Percentiles rank a stretch among this genome's conserved stretches.
phyloP scores from a whole-genome alignment of 2,797 vertebrate genomes.

The Tadarida brasiliensis region DNA sequence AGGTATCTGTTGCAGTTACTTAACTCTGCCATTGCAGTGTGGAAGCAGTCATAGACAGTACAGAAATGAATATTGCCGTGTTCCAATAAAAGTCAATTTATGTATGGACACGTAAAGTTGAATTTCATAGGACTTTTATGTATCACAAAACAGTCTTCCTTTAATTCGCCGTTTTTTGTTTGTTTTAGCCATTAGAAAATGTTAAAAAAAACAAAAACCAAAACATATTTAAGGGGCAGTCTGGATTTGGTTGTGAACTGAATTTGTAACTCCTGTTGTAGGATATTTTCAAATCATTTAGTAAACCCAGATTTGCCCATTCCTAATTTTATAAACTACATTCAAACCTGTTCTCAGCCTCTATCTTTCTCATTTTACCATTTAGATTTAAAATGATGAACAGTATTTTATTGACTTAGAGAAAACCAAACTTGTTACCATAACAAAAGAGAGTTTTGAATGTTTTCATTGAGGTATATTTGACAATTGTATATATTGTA shows the following conservation, averaged over 20 bases:
- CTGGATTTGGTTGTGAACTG: neutral
- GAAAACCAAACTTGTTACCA: neutral
- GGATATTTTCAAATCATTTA: neutral
- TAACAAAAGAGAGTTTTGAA: neutral
- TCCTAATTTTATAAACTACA: constrained; percentile 42
- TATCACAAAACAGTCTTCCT: constrained; percentile 46
- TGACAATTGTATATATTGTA: neutral
- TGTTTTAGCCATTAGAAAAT: neutral
- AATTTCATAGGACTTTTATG: constrained; percentile 4
- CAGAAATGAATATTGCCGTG: neutral
- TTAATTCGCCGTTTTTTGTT: neutral
- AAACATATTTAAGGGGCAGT: neutral
- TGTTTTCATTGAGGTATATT: neutral
- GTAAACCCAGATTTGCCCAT: neutral
- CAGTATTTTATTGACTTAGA: constrained; percentile 8
- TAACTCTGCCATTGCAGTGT: neutral
- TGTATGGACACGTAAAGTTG: neutral
- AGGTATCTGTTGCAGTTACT: neutral
- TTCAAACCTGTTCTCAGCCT: neutral
- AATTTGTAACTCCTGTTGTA: neutral
- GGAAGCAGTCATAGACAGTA: neutral
- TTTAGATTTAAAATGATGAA: constrained; percentile 55
- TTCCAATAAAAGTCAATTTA: neutral
- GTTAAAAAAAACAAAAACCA: neutral
- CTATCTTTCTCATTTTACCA: constrained; percentile 30